Percentiles rank a stretch among this genome's conserved stretches.
phyloP scores from a whole-genome alignment of 2,888 invertebrate species.

The Allacma fusca region DNA sequence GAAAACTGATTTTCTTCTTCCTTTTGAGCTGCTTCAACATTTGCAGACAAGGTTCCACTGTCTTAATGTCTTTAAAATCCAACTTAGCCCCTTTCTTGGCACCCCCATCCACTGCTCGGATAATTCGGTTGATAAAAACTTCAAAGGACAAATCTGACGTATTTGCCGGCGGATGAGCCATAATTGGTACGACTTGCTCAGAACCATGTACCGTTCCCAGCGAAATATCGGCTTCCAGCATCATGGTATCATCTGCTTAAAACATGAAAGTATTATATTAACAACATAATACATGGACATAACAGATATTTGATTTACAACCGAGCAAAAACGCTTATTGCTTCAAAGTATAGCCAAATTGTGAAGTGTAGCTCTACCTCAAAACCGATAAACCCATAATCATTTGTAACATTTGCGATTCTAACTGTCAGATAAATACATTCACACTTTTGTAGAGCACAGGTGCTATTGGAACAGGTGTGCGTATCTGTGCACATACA shows the following conservation, averaged over 20 bases:
- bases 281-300: too few relatives aligned
- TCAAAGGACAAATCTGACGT: slow-evolving; percentile 79
- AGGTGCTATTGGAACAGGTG: too few relatives aligned
- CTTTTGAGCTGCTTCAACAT: slow-evolving; percentile 53
- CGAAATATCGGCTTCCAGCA: slow-evolving; percentile 87
- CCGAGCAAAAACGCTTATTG: too few relatives aligned
- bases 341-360: too few relatives aligned
- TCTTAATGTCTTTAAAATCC: slow-evolving; percentile 84
- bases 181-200: slow-evolving; percentile 73
- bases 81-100: slow-evolving; percentile 82
- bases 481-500: too few relatives aligned
- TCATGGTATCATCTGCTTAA: slow-evolving; percentile 72
- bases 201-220: slow-evolving; percentile 67
- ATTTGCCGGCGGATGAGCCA: slow-evolving; percentile 83
- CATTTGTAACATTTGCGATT: neutral
- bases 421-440: too few relatives aligned
- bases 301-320: too few relatives aligned
- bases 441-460: too few relatives aligned
- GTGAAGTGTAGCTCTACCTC: too few relatives aligned
- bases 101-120: slow-evolving; percentile 59
- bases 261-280: slow-evolving; percentile 46
- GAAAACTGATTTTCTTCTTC: slow-evolving; percentile 66
- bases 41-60: slow-evolving; percentile 67
- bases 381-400: slow-evolving; percentile 13
- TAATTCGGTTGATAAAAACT: slow-evolving; percentile 73